These are phyloP conservation scores for Fragum fragum DNA, from an alignment of 2,888 invertebrate species.

Conservation along the genomic window DNA sequence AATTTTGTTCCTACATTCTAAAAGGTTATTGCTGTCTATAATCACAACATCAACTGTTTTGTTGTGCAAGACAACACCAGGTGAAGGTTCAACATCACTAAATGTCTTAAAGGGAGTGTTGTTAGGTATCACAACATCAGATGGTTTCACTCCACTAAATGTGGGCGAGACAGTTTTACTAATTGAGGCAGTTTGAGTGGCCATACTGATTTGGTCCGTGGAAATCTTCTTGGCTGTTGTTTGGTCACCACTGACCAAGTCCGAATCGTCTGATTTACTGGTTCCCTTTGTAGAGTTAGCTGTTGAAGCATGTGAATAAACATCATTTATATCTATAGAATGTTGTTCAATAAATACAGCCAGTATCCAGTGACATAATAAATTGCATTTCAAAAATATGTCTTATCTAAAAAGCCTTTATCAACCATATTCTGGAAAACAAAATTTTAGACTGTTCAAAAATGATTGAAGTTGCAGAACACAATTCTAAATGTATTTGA, in stretches of 20 bases:
- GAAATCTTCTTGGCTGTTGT: background rate
- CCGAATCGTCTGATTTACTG: background rate
- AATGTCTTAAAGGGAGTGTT: background rate
- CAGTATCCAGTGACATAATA: too few relatives aligned
- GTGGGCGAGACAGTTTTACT: background rate
- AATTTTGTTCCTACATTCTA: background rate
- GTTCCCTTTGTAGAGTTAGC: slow-evolving; percentile 21
- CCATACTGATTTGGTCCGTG: slow-evolving; percentile 30
- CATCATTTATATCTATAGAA: too few relatives aligned
- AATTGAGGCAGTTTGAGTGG: slow-evolving; percentile 4
- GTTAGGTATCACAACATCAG: slow-evolving; percentile 1
- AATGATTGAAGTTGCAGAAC: too few relatives aligned
- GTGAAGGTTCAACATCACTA: background rate
- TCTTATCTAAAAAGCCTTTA: too few relatives aligned
- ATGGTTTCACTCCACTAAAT: background rate
- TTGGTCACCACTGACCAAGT: background rate
- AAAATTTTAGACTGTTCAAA: too few relatives aligned
- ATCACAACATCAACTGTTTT: slow-evolving; percentile 13
- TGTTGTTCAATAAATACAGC: too few relatives aligned
- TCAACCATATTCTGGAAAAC: too few relatives aligned
- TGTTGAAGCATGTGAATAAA: slow-evolving; percentile 12
- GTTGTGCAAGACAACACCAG: slow-evolving; percentile 8
- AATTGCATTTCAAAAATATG: too few relatives aligned
- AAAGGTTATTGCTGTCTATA: background rate
- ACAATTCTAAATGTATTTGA: too few relatives aligned